A percentile compares a stretch with the other conserved stretches of the same genome.
Conservation (phyloP, 2,797 vertebrate genomes). For the Scyliorhinus canicula region DNA sequence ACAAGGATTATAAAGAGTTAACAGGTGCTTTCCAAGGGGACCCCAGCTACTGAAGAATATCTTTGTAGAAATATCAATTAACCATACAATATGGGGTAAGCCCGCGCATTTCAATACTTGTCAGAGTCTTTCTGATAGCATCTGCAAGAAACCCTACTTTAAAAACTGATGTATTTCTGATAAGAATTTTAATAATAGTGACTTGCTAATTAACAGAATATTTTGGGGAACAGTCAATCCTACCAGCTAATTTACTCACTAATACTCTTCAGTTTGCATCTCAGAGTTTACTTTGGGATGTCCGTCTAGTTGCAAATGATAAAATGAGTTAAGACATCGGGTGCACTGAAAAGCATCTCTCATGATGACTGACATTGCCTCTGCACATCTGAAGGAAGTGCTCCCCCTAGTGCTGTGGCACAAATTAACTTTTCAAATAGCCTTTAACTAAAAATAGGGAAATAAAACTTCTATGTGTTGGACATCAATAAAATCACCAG, state of each 20-base stretch:
- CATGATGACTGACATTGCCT: no score
- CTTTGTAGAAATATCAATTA: background rate
- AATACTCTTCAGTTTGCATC: background rate
- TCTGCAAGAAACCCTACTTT: background rate
- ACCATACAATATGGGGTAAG: background rate
- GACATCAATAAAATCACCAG: background rate
- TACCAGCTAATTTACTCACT: background rate
- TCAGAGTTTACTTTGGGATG: background rate
- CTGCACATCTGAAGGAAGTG: no score
- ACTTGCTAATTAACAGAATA: background rate
- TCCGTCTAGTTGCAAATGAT: no score
- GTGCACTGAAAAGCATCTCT: no score
- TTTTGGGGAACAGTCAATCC: background rate
- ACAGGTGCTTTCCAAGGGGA: background rate
- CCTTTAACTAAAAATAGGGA: no score
- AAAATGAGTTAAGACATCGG: no score
- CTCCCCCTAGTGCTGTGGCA: no score
- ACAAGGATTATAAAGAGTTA: no score
- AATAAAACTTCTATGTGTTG: background rate
- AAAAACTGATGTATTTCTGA: background rate
- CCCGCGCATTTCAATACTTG: background rate
- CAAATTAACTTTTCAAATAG: no score
- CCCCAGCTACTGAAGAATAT: background rate
- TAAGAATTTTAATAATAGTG: background rate
- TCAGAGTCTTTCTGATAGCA: background rate